Conservation (phyloP, 2,113 vertebrate species). For the Okapia johnstoni region DNA sequence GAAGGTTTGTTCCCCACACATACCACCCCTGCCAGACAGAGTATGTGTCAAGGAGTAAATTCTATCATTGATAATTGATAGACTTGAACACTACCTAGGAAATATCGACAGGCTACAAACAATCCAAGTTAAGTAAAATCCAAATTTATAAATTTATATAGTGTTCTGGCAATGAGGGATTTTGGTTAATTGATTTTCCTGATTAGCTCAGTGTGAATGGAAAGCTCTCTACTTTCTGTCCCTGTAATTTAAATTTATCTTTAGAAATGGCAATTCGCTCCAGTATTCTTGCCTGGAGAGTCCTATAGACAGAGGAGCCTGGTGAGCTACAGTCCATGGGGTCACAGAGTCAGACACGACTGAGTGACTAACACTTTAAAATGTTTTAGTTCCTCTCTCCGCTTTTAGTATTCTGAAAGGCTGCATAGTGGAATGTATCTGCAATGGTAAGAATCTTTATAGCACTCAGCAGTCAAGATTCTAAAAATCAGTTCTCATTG, state of each 20-base stretch:
- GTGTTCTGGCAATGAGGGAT: background rate
- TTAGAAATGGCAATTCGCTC: background rate
- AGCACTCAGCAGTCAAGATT: background rate
- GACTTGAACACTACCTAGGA: background rate
- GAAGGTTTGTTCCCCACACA: background rate
- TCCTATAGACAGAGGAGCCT: background rate
- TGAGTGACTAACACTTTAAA: background rate
- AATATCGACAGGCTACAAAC: background rate
- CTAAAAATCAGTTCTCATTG: background rate
- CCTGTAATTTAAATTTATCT: slow-evolving; percentile 13
- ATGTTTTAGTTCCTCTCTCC: background rate
- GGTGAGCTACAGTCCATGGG: background rate
- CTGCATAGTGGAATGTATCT: background rate
- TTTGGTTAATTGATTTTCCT: slow-evolving; percentile 11
- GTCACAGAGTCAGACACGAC: background rate
- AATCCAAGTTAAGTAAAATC: background rate
- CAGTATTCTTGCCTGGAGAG: background rate
- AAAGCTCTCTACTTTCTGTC: background rate
- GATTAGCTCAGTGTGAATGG: background rate
- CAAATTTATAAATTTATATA: background rate
- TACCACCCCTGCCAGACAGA: background rate
- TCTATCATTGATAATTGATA: background rate
- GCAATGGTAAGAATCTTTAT: background rate
- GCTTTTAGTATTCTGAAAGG: background rate
- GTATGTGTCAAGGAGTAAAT: background rate